Evolutionary conservation across 2,113 vertebrate species (phyloP).

Genomic region (Petaurus breviceps): DNA sequence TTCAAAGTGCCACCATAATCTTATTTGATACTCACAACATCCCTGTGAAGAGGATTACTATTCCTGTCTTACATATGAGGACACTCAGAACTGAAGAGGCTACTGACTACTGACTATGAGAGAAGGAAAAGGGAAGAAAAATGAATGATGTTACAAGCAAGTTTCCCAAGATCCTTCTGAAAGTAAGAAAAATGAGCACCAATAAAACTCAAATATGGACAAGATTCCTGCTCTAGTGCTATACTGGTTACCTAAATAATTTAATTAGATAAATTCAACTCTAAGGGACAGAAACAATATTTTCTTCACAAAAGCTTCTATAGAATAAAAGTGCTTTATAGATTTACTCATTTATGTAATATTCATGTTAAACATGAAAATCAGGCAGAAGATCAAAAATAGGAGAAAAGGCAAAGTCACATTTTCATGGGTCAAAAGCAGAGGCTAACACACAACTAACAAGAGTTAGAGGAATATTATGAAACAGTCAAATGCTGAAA

Average conservation of each 20-base stretch:
- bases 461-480: not conserved
- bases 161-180: not conserved
- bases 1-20: not conserved
- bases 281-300: not conserved
- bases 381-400: not conserved
- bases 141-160: not conserved
- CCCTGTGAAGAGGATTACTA: not conserved
- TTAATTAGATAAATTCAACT: not conserved
- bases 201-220: not conserved
- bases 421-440: not conserved
- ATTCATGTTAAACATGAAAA: not conserved
- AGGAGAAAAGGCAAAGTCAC: not conserved
- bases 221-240: not conserved
- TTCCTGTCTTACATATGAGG: not conserved
- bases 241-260: not conserved
- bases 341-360: not conserved
- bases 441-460: not conserved
- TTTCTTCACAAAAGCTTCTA: not conserved
- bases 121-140: slow-evolving; percentile 7
- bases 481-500: not conserved
- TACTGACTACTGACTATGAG: not conserved
- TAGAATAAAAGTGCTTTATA: not conserved
- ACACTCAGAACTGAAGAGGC: not conserved
- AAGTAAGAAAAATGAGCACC: not conserved
- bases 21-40: not conserved